These are phyloP conservation scores for Oryzias woworae DNA, from an alignment of 2,113 vertebrate genomes.

Conservation along the genomic window DNA sequence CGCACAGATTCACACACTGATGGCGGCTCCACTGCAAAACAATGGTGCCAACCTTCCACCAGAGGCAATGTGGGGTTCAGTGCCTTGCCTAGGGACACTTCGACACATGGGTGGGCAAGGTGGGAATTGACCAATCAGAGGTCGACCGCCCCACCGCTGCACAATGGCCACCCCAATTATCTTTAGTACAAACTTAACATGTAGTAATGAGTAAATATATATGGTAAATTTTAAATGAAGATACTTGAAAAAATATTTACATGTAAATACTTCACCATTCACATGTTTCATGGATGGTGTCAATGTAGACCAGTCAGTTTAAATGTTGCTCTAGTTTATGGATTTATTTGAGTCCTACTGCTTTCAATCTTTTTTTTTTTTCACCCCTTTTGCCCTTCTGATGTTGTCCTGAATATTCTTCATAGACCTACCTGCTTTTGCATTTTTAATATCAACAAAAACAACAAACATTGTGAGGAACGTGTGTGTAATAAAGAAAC, in stretches of 20 bases:
- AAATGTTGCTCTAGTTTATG: constrained; percentile 7
- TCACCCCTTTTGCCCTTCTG: constrained; percentile 50
- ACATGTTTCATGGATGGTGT: background rate
- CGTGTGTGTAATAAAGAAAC: constrained; percentile 10
- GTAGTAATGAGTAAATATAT: background rate
- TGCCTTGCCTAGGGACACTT: too few relatives aligned
- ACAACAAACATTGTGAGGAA: constrained; percentile 38
- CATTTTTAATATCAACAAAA: constrained; percentile 77
- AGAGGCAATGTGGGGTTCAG: too few relatives aligned
- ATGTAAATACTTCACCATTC: background rate
- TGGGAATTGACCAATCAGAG: too few relatives aligned
- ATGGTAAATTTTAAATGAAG: background rate
- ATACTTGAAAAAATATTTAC: background rate
- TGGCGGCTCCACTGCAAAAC: too few relatives aligned
- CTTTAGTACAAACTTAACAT: too few relatives aligned
- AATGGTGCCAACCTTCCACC: too few relatives aligned
- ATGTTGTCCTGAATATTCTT: constrained; percentile 75
- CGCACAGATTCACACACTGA: too few relatives aligned
- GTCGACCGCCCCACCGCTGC: too few relatives aligned
- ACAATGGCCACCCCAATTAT: too few relatives aligned
- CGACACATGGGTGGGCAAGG: too few relatives aligned
- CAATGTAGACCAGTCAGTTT: background rate
- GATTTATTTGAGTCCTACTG: constrained; percentile 59
- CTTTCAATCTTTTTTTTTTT: constrained; percentile 13
- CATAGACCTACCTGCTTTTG: constrained; percentile 73